Base-by-base conservation (phyloP, 2,888 invertebrate genomes). In the Cantharis nigra region DNA sequence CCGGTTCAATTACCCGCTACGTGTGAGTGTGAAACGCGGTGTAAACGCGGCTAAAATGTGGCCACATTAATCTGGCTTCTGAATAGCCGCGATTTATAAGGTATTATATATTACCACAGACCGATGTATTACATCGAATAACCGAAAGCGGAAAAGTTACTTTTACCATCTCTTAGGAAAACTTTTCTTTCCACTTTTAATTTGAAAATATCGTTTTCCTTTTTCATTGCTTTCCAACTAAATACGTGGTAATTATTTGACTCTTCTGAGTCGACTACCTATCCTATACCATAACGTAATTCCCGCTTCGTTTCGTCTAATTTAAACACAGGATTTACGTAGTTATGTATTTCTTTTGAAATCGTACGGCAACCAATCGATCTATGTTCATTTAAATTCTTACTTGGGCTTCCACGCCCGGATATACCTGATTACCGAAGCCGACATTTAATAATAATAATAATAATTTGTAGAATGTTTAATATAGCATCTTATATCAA, bases 11-110 rank as follows among this genome's bases (percentile, higher is more conserved):
- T 82, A 81, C 80, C 76, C 80, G 78, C 79, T 77, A 78, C 79
- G 80, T 79, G 79, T 75, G 80, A 80, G 82, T 80, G 81, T 81
- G 81, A 82, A 81, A 80, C 78, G 77, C 74, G 78, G 80, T 77
- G 77, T 77, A 80, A 79, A 76, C 80, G 79, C 78, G 81, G 82
- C 80, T 78, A 81, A 80, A 81, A 81, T 81, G 82, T 80, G 81
- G 80, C 81, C 79, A 80, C 81, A 81, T 82, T 82, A 82, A 82
- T 82, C 81, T 82, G 81, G 79, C 80, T 80, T 70, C 81, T 78
- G 80, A 80, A 80, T 80, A 78, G 81, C 80, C 80, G 80, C 81
- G 81, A 80, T 81, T 81, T 81, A 79, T 81, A 79, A 80, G 71
- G 80, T 80, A 81, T 81, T 80, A 77, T 80, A 80, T 77, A 79